phyloP scores from a whole-genome alignment of 2,888 invertebrate genomes.

The Panopea generosa region DNA sequence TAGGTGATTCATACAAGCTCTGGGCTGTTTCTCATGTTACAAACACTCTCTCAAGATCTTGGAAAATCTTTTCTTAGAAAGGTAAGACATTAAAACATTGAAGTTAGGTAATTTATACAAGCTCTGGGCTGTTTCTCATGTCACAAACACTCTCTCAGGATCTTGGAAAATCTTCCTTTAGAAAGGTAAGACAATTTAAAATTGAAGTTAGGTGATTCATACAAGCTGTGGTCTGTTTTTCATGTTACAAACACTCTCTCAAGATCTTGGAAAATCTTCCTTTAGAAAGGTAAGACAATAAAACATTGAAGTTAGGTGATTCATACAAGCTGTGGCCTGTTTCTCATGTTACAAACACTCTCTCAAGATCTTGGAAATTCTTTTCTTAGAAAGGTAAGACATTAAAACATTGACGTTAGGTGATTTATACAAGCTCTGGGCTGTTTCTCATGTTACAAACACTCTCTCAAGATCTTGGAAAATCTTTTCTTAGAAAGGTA shows the following conservation, averaged over 20 bases:
- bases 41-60: slow-evolving; percentile 90
- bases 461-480: slow-evolving; percentile 91
- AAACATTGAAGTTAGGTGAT: no score
- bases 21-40: slow-evolving; percentile 87
- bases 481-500: slow-evolving; percentile 89
- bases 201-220: no score
- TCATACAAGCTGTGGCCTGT: no score
- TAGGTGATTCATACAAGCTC: no score
- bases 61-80: slow-evolving; percentile 89
- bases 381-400: slow-evolving; percentile 88
- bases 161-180: slow-evolving; percentile 90
- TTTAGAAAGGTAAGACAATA: slow-evolving; percentile 86
- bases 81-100: slow-evolving; percentile 81
- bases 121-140: slow-evolving; percentile 86
- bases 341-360: slow-evolving; percentile 89
- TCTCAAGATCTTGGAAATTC: slow-evolving; percentile 90
- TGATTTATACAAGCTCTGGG: no score
- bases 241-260: slow-evolving; percentile 90
- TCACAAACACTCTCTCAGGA: slow-evolving; percentile 90
- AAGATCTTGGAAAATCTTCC: slow-evolving; percentile 90
- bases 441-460: slow-evolving; percentile 87
- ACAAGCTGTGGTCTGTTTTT: no score
- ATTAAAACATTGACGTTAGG: no score
- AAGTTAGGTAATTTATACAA: no score
- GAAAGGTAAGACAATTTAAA: slow-evolving; percentile 86